These are phyloP conservation scores for Procambarus virginalis DNA, from an alignment of 1,140 invertebrate species.

Conservation along the genomic window DNA sequence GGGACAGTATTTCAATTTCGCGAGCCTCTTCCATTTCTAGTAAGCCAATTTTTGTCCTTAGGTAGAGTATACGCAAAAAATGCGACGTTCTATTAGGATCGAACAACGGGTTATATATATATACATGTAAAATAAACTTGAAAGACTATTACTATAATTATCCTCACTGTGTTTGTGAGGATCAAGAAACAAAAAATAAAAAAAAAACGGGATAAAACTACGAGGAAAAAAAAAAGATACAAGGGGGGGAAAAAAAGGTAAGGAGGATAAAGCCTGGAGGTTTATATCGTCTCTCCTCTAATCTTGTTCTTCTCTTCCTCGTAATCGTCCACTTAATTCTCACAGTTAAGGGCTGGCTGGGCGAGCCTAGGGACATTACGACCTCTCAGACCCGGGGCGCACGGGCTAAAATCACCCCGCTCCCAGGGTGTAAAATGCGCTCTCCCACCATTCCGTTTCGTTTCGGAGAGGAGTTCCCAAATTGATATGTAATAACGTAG, in stretches of 20 bases:
- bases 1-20: too few species aligned
- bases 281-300: slow-evolving; percentile 34
- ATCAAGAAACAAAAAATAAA: too few species aligned
- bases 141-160: too few species aligned
- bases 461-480: slow-evolving; percentile 45
- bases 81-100: too few species aligned
- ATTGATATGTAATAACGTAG: slow-evolving; percentile 59
- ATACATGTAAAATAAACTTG: not conserved
- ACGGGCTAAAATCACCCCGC: too few species aligned
- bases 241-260: not conserved
- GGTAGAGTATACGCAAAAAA: too few species aligned
- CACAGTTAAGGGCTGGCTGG: slow-evolving; percentile 31
- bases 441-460: slow-evolving; percentile 10
- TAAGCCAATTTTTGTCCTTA: too few species aligned
- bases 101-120: slow-evolving; percentile 22
- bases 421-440: slow-evolving; percentile 12
- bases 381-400: not conserved
- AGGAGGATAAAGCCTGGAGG: slow-evolving; percentile 4
- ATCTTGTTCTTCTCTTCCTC: slow-evolving; percentile 59
- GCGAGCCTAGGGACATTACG: not conserved
- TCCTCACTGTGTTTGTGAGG: not conserved
- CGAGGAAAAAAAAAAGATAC: not conserved
- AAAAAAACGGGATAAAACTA: too few species aligned
- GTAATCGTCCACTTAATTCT: slow-evolving; percentile 60
- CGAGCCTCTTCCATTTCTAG: too few species aligned